Conservation (phyloP, 1,140 invertebrate genomes). For the Drosophila santomea region DNA sequence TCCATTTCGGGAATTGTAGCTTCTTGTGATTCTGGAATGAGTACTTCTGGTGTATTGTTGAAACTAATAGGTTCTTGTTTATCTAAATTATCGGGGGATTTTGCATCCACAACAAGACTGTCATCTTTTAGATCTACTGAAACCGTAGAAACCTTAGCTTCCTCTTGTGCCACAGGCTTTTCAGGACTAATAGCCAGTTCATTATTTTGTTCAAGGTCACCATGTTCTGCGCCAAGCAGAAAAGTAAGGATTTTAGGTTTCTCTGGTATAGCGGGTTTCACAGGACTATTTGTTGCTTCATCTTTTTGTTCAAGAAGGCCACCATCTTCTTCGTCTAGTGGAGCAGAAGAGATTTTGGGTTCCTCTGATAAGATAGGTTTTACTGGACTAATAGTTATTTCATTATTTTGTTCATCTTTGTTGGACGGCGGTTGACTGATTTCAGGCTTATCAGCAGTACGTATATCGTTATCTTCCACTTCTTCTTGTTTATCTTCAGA, state of each 20-base stretch:
- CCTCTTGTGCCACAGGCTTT: background rate
- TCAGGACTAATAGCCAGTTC: background rate
- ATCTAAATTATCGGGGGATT: background rate
- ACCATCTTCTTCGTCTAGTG: constrained; percentile 8
- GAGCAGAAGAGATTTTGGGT: background rate
- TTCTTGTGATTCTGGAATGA: background rate
- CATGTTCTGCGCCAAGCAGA: constrained; percentile 4
- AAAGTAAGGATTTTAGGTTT: background rate
- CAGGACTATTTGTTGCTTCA: background rate
- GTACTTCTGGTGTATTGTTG: constrained; percentile 4
- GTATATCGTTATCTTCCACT: background rate
- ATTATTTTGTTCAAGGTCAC: background rate
- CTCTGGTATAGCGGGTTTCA: background rate
- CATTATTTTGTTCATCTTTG: constrained; percentile 16
- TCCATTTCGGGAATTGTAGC: background rate
- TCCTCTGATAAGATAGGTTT: background rate
- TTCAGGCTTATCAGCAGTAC: background rate
- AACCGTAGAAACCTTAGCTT: background rate
- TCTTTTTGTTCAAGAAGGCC: background rate
- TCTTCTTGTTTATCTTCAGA: background rate
- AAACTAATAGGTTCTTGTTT: constrained; percentile 6
- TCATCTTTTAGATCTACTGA: constrained; percentile 2
- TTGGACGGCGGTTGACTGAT: constrained; percentile 3
- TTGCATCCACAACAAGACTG: background rate
- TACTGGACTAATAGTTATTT: background rate